phyloP scores from a whole-genome alignment of 2,797 vertebrate genomes.

The Aldrovandia affinis region DNA sequence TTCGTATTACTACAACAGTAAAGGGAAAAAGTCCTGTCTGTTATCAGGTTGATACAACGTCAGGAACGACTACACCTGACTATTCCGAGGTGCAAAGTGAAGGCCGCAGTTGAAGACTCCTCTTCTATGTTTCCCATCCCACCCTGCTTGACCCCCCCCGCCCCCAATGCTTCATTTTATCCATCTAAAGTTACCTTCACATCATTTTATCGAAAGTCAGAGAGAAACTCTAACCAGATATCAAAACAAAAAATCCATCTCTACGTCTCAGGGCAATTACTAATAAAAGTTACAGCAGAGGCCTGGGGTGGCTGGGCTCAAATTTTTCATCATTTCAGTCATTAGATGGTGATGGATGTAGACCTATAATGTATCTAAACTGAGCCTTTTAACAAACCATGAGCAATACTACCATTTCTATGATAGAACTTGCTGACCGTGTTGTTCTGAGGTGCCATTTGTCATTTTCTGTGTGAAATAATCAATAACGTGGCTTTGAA shows the following conservation, averaged over 20 bases:
- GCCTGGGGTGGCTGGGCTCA: conserved; percentile 82
- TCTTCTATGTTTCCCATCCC: conserved; percentile 3
- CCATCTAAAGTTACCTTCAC: conserved; percentile 55
- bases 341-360: conserved; percentile 99
- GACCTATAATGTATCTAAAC: conserved; percentile 99
- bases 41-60: not conserved
- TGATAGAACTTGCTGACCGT: conserved; percentile 99
- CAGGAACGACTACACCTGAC: not conserved
- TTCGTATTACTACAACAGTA: not conserved
- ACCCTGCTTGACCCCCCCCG: not conserved
- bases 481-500: conserved; percentile 99
- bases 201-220: conserved; percentile 78
- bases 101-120: not conserved
- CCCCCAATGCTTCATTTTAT: conserved; percentile 50
- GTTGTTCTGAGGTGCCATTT: conserved; percentile 90
- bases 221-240: conserved; percentile 84
- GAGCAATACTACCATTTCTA: conserved; percentile 99
- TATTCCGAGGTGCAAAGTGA: not conserved
- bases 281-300: conserved; percentile 84
- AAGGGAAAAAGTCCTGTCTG: no score
- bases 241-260: conserved; percentile 83
- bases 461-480: conserved; percentile 95
- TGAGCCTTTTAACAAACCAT: conserved; percentile 99
- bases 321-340: conserved; percentile 98
- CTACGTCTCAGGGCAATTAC: conserved; percentile 82